phyloP scores from a whole-genome alignment of 2,113 vertebrate genomes.

The Chaenocephalus aceratus region DNA sequence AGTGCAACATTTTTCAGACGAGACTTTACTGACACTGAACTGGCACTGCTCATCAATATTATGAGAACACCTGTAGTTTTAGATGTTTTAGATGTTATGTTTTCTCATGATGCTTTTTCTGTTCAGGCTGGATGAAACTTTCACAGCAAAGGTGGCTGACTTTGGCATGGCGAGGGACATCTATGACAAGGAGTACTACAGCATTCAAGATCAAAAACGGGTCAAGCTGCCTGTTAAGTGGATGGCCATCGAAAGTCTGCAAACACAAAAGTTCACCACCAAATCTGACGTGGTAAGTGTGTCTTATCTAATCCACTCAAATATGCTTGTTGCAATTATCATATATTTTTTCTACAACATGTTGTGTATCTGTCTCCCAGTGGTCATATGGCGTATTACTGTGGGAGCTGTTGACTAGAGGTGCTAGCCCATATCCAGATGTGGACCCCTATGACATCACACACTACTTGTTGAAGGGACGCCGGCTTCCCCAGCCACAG shows the following conservation, averaged over 20 bases:
- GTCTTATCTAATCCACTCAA: not conserved
- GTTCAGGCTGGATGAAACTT: constrained; percentile 92
- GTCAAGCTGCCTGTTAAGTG: constrained; percentile 95
- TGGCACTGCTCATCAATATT: not conserved
- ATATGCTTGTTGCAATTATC: not conserved
- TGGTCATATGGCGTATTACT: constrained; percentile 96
- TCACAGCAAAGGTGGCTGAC: constrained; percentile 96
- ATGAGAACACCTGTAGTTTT: not conserved
- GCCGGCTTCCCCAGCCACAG: constrained; percentile 92
- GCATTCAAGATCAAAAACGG: constrained; percentile 86
- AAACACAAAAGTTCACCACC: constrained; percentile 95
- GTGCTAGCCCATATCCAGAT: constrained; percentile 90
- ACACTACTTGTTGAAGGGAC: constrained; percentile 88
- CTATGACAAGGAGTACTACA: constrained; percentile 97
- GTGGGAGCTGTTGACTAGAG: constrained; percentile 96
- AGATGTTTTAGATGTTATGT: not conserved
- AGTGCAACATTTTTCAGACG: not conserved
- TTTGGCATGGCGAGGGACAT: constrained; percentile 94
- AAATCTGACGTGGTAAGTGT: constrained; percentile 95
- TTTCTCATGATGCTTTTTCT: constrained; percentile 8
- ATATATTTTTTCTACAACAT: not conserved
- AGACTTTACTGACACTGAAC: not conserved
- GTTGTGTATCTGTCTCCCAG: constrained; percentile 70
- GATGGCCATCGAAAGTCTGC: constrained; percentile 98
- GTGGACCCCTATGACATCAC: constrained; percentile 95